Evolutionary conservation across 2,888 invertebrate species (phyloP), one percentile per base, ranked within the genome.

Genomic region (Leucania comma): DNA sequence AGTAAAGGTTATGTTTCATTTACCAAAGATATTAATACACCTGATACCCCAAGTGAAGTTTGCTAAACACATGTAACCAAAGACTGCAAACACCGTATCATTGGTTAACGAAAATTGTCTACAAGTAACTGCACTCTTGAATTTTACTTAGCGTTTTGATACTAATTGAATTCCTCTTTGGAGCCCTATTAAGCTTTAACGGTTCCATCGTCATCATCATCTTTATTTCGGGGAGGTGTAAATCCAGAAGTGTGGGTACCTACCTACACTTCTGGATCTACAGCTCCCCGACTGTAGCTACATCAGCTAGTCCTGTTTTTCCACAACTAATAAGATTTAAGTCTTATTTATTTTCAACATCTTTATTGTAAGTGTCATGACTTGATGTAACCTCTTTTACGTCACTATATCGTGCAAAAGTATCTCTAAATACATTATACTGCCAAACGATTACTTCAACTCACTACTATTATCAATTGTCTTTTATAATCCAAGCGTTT

Each of bases 391-490:
- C 10, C 1, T n/a, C 9, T 17, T n/a, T 20, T 50, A 48, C 29
- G 26, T 29, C 29, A 53, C 3, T 0, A 20, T 53, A 48, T 50
- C 69, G 58, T 72, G 58, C 69, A 48, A n/a, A n/a, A 3, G 4
- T n/a, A 1, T 2, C 10, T 20, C 14, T 48, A 20, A 58, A 58
- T 53, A 54, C 24, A 50, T 12, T 32, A 48, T 32, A 54, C 5
- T 26, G 24, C 20, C 1, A n/a, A 68, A 53, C 48, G 24, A 76
- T 73, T 42, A 53, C 24, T 17, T 42, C 5, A 42, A 20, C 5
- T 42, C 42, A 42, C 6, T 48, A n/a, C 20, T 48, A 48, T 58
- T 26, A 22, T 53, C 17, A 46, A 72, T 72, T 72, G 24, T 58
- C 22, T 68, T 57, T 32, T 17, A 42, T 3, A 22, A 57, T 35